phyloP scores from a whole-genome alignment of 2,113 vertebrate genomes.

The Scatophagus argus region DNA sequence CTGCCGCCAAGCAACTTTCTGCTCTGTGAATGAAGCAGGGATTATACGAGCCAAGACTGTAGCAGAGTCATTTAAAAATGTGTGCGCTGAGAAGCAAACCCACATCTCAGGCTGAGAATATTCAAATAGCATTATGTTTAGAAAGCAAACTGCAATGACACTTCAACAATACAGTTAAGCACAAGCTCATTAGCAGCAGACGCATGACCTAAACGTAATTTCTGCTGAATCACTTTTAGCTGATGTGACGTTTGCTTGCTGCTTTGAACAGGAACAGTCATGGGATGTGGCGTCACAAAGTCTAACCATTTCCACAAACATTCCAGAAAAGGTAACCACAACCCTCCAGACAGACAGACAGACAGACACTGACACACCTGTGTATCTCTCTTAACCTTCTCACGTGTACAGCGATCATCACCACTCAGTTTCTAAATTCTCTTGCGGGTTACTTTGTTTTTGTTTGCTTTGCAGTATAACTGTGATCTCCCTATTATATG shows the following conservation, averaged over 20 bases:
- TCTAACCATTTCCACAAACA: conserved; percentile 78
- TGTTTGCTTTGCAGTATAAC: not conserved
- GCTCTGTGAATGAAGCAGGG: conserved; percentile 1
- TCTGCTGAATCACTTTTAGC: not conserved
- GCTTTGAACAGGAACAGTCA: conserved; percentile 70
- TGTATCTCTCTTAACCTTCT: not conserved
- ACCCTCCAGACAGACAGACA: not conserved
- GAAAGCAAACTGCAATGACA: not conserved
- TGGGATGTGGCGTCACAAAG: conserved; percentile 87
- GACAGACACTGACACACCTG: no score
- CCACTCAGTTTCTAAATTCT: not conserved
- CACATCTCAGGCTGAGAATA: not conserved
- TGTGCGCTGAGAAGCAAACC: no score
- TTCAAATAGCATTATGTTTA: not conserved
- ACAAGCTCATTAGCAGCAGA: not conserved
- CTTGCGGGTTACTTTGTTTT: not conserved
- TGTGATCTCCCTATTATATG: not conserved
- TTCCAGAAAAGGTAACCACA: conserved; percentile 76
- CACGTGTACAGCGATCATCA: not conserved
- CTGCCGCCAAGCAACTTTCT: conserved; percentile 7
- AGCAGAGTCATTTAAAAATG: not conserved
- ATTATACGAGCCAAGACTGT: not conserved
- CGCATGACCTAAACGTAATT: not conserved
- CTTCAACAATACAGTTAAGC: not conserved
- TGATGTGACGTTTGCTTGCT: conserved; percentile 24